Evolutionary conservation across 2,113 vertebrate species (phyloP).

Genomic region (Ciconia maguari): DNA sequence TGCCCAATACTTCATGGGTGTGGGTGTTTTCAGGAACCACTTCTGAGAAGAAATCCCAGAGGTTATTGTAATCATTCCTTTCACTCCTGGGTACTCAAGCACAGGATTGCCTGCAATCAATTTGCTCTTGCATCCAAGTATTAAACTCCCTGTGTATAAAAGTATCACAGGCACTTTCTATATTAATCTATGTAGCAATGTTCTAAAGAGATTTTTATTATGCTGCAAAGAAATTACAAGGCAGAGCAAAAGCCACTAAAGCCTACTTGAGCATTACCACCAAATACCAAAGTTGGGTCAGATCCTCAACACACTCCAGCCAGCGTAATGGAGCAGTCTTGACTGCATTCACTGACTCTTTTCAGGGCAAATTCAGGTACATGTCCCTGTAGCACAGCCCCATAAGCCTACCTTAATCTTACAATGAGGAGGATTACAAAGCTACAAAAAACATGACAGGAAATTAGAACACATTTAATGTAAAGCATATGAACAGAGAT

Average conservation of each 20-base stretch:
- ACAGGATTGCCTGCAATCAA: constrained; percentile 77
- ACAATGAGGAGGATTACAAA: constrained; percentile 58
- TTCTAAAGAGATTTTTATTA: constrained; percentile 75
- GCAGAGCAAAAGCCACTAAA: constrained; percentile 62
- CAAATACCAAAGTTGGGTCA: not conserved
- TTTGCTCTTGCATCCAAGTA: constrained; percentile 71
- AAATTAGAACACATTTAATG: constrained; percentile 41
- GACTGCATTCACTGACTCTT: not conserved
- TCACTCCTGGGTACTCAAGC: constrained; percentile 71
- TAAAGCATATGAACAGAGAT: constrained; percentile 4
- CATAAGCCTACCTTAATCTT: constrained; percentile 12
- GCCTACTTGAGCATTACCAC: constrained; percentile 48
- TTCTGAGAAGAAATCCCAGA: constrained; percentile 70
- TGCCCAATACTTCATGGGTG: constrained; percentile 39
- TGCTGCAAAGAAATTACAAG: constrained; percentile 70
- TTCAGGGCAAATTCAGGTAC: not conserved
- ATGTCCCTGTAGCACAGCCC: not conserved
- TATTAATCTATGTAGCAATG: constrained; percentile 67
- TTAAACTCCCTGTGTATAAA: constrained; percentile 69
- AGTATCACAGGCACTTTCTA: constrained; percentile 74
- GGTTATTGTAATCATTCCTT: constrained; percentile 70
- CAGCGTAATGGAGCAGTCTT: not conserved
- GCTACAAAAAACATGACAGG: constrained; percentile 22
- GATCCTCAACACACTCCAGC: not conserved
- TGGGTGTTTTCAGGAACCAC: constrained; percentile 63